Conservation (phyloP, 2,888 invertebrate species). For the Parnassius apollo region DNA sequence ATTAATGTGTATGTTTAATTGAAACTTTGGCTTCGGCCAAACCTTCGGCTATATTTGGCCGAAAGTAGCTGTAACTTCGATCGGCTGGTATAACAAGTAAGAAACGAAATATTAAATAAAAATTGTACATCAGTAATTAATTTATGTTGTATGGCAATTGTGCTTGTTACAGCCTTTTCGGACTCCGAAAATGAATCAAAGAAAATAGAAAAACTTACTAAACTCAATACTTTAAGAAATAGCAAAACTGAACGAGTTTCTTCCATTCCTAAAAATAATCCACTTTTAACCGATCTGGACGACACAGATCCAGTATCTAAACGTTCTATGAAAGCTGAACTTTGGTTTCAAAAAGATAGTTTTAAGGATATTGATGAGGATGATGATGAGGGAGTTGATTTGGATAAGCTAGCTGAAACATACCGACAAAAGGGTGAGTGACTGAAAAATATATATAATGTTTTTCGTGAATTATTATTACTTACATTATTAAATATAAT, state of each 20-base stretch:
- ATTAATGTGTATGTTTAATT: too few relatives aligned
- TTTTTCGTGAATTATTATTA: too few relatives aligned
- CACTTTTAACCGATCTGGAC: conserved; percentile 90
- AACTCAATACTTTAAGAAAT: conserved; percentile 65
- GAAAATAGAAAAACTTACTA: conserved; percentile 63
- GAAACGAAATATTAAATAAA: too few relatives aligned
- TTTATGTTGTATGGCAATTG: conserved; percentile 2
- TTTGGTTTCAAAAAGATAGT: conserved; percentile 93
- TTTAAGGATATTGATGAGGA: conserved; percentile 91
- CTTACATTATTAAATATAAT: too few relatives aligned
- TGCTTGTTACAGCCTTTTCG: conserved; percentile 77
- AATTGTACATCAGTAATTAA: neutral
- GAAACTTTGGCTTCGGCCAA: too few relatives aligned
- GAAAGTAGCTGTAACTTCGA: too few relatives aligned
- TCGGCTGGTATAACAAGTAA: too few relatives aligned
- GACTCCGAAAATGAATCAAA: conserved; percentile 82
- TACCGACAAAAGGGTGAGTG: conserved; percentile 85
- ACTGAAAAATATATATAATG: neutral
- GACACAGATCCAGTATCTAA: conserved; percentile 87
- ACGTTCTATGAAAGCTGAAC: conserved; percentile 88
- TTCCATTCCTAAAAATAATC: conserved; percentile 78
- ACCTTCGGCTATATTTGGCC: too few relatives aligned
- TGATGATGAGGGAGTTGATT: conserved; percentile 93
- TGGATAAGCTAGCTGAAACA: conserved; percentile 88
- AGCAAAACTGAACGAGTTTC: conserved; percentile 49